phyloP scores from a whole-genome alignment of 2,113 vertebrate genomes.

The Misgurnus anguillicaudatus region DNA sequence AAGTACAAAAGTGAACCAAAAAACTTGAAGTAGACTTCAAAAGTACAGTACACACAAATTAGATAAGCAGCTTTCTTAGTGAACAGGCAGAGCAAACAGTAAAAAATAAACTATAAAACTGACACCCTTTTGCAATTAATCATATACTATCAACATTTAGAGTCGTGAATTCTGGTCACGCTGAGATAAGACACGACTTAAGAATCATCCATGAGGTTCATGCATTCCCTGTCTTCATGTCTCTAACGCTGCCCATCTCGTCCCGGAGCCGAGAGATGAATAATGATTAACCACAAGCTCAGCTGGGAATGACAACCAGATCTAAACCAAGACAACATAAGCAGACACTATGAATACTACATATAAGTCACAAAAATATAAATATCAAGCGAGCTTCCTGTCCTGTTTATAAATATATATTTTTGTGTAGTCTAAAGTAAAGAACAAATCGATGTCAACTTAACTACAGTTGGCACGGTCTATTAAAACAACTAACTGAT shows the following conservation, averaged over 20 bases:
- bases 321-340: background rate
- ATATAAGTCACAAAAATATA: background rate
- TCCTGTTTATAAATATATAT: background rate
- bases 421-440: no score
- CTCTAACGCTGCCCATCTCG: background rate
- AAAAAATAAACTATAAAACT: background rate
- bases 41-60: slow-evolving; percentile 47
- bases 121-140: slow-evolving; percentile 6
- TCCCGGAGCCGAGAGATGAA: slow-evolving; percentile 36
- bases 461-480: no score
- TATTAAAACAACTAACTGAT: background rate
- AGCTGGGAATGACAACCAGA: background rate
- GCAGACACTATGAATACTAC: background rate
- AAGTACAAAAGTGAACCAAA: slow-evolving; percentile 8
- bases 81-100: background rate
- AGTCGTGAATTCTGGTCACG: background rate
- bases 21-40: slow-evolving; percentile 60
- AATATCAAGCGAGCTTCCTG: background rate
- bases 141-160: slow-evolving; percentile 7
- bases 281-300: slow-evolving; percentile 53
- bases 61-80: background rate
- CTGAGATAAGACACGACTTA: background rate
- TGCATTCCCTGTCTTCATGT: background rate
- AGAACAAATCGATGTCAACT: background rate
- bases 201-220: background rate